phyloP scores from a whole-genome alignment of 2,113 vertebrate species.

The Sander vitreus region DNA sequence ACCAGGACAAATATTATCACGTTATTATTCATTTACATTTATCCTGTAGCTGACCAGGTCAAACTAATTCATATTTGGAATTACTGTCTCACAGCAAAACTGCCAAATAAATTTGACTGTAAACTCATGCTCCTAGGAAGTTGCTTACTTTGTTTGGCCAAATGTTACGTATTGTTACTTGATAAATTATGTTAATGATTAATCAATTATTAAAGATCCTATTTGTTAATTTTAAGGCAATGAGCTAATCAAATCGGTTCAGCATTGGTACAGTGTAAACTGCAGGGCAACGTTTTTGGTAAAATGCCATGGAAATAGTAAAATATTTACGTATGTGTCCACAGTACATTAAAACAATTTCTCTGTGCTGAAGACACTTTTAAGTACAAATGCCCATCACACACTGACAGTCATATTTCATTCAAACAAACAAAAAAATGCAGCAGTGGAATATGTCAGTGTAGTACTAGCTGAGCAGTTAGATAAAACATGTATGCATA shows the following conservation, averaged over 20 bases:
- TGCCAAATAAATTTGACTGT: neutral
- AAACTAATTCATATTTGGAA: neutral
- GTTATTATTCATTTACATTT: neutral
- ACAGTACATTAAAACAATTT: neutral
- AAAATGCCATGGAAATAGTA: neutral
- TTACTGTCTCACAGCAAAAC: neutral
- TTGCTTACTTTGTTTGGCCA: neutral
- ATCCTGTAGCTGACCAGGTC: constrained; percentile 1
- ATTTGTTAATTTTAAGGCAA: neutral
- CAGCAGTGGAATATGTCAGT: constrained; percentile 48
- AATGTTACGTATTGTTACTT: neutral
- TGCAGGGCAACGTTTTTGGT: neutral
- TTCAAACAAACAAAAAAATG: constrained; percentile 14
- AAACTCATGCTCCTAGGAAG: neutral
- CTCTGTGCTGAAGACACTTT: neutral
- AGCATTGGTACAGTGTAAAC: neutral
- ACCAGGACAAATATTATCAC: neutral
- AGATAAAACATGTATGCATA: constrained; percentile 10
- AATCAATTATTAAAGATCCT: neutral
- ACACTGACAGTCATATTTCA: constrained; percentile 21
- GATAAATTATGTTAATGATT: neutral
- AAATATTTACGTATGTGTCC: neutral
- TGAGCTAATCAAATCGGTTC: neutral
- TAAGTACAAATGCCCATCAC: neutral
- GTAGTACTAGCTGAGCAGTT: constrained; percentile 18